Evolutionary conservation across 2,797 vertebrate genomes (phyloP), one percentile per base, ranked within the genome.

Genomic region (Epinephelus awoara): DNA sequence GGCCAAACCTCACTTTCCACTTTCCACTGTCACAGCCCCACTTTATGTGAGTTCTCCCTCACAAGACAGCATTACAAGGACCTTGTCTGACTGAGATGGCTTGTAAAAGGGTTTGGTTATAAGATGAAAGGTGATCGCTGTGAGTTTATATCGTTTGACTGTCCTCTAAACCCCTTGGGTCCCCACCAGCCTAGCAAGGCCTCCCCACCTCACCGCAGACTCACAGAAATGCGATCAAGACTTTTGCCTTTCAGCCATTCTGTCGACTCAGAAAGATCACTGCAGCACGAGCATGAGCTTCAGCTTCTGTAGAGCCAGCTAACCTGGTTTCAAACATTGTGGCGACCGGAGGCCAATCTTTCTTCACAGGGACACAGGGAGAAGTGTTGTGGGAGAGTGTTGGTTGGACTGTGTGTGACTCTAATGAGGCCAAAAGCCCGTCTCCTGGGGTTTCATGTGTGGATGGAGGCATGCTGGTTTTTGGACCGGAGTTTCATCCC

Each of bases 351-450:
- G 27, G 38, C 38, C 23, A 47, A 2, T 27, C 66, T 44, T 2
- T 29, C 61, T 73, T 72, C 80, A 34, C 77, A 67, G 58, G 75
- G 59, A 64, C 75, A 44, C 18, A 0, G 38, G 34, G 23, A 70
- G 75, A 59, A 64, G 69, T 52, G 77, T 77, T 69, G 59, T 21
- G 62, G 50, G 42, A 46, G 42, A 55, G 55, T 1, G 42, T 50
- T 8, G 70, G 63, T 68, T 47, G 44, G 66, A 67, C 71, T 54
- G 54, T 2, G 19, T 38, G 75, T 66, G 38, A 64, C 73, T 76
- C 70, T 79, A 84, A 86, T 68, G 80, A 85, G 83, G 82, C 87
- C 88, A 82, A 67, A 69, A 75, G 80, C 71, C 72, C 47, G 14
- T 68, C 77, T 89, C 82, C 17, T 49, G 85, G 80, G 77, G 83